Evolutionary conservation across 1,140 invertebrate species (phyloP).

Genomic region (Sminthurides bifidus): DNA sequence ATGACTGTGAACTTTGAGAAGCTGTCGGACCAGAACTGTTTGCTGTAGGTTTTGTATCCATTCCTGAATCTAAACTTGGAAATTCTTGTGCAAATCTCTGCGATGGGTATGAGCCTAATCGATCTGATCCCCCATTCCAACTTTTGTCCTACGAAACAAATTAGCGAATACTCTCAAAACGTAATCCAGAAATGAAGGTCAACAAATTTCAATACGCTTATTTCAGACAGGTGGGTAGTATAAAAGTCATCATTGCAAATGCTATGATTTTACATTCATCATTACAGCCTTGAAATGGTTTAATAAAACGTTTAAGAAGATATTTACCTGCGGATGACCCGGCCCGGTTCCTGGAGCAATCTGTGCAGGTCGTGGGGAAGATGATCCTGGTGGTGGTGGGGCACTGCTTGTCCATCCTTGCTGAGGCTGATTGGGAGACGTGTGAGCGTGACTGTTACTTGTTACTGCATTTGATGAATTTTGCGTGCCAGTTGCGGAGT

Average conservation of each 20-base stretch:
- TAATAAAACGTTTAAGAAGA: background rate
- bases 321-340: constrained; percentile 15
- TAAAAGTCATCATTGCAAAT: background rate
- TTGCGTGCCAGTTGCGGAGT: constrained; percentile 6
- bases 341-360: constrained; percentile 21
- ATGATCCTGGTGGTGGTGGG: constrained; percentile 12
- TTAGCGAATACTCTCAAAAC: background rate
- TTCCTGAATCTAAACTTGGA: constrained; percentile 24
- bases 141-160: constrained; percentile 31
- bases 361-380: constrained; percentile 13
- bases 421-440: constrained; percentile 11
- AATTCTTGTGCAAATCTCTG: constrained; percentile 24
- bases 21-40: constrained; percentile 6
- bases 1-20: constrained; percentile 7
- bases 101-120: constrained; percentile 14
- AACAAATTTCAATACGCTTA: background rate
- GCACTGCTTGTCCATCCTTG: constrained; percentile 19
- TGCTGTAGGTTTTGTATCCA: constrained; percentile 7
- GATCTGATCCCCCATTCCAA: constrained; percentile 24
- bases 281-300: background rate
- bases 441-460: too few species aligned
- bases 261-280: background rate
- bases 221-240: background rate
- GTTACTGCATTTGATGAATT: too few species aligned
- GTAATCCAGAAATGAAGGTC: background rate